These are phyloP conservation scores for Apamea anceps DNA, from an alignment of 2,888 invertebrate genomes.

Conservation along the genomic window DNA sequence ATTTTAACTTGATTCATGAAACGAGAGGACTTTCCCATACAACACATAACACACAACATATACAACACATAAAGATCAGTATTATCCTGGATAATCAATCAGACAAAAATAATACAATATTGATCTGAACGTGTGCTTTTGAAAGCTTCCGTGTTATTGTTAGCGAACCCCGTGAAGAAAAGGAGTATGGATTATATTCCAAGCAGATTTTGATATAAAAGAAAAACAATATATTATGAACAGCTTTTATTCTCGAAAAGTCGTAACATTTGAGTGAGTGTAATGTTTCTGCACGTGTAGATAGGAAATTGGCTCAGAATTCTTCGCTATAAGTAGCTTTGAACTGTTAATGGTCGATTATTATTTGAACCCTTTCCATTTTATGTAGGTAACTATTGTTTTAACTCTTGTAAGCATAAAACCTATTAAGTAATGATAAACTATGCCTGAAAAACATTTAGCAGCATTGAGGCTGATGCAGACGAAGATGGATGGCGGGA, in stretches of 20 bases:
- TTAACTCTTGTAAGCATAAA: too few relatives aligned
- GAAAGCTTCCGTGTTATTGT: slow-evolving; percentile 18
- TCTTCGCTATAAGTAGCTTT: neutral
- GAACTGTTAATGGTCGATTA: slow-evolving; percentile 19
- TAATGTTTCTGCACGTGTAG: slow-evolving; percentile 29
- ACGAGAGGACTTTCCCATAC: neutral
- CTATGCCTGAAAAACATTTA: neutral
- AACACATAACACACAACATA: neutral
- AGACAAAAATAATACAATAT: slow-evolving; percentile 52
- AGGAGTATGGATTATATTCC: slow-evolving; percentile 26
- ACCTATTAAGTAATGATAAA: neutral
- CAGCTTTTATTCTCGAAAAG: slow-evolving; percentile 29
- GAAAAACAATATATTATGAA: slow-evolving; percentile 51
- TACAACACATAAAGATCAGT: slow-evolving; percentile 5
- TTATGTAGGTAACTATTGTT: neutral
- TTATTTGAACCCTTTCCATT: slow-evolving; percentile 7
- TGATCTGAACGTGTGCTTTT: slow-evolving; percentile 33
- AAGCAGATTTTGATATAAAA: slow-evolving; percentile 53
- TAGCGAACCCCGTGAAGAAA: neutral
- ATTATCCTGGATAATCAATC: slow-evolving; percentile 45
- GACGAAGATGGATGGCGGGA: neutral
- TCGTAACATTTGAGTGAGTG: slow-evolving; percentile 37
- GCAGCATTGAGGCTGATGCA: neutral
- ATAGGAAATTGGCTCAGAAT: slow-evolving; percentile 20
- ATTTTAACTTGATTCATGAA: neutral